phyloP scores from a whole-genome alignment of 1,140 invertebrate genomes.

The Heliothis virescens region DNA sequence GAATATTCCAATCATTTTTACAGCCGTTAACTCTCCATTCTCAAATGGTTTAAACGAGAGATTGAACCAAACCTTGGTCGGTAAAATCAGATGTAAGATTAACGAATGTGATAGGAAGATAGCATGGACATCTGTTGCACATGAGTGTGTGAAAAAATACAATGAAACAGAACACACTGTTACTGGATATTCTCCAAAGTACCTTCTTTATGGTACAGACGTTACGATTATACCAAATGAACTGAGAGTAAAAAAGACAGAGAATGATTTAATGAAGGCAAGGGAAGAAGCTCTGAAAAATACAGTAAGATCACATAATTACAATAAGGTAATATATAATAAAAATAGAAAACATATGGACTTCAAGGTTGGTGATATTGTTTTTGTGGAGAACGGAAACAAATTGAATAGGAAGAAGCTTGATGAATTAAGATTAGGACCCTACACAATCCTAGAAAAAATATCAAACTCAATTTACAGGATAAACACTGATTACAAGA shows the following conservation, averaged over 20 bases:
- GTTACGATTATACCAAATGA: conserved; percentile 60
- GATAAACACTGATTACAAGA: not conserved
- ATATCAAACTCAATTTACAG: not conserved
- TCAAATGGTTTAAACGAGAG: conserved; percentile 47
- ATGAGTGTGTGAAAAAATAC: conserved; percentile 70
- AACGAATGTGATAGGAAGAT: conserved; percentile 57
- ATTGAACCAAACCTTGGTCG: conserved; percentile 66
- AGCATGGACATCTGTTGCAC: conserved; percentile 74
- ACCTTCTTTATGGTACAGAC: conserved; percentile 68
- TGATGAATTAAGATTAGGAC: conserved; percentile 1
- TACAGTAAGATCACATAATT: conserved; percentile 27
- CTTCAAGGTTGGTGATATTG: not conserved
- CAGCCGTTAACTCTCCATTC: conserved; percentile 65
- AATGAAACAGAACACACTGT: conserved; percentile 71
- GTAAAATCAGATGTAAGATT: conserved; percentile 75
- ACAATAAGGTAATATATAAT: conserved; percentile 25
- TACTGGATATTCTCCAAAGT: conserved; percentile 68
- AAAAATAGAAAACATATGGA: not conserved
- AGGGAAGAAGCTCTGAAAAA: not conserved
- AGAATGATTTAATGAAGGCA: not conserved
- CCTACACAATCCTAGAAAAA: not conserved
- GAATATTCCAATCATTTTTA: conserved; percentile 21
- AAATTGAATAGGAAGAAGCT: not conserved
- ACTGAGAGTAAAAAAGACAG: conserved; percentile 53
- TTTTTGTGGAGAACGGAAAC: conserved; percentile 18